phyloP scores from a whole-genome alignment of 2,113 vertebrate species.

The Zapornia atra region DNA sequence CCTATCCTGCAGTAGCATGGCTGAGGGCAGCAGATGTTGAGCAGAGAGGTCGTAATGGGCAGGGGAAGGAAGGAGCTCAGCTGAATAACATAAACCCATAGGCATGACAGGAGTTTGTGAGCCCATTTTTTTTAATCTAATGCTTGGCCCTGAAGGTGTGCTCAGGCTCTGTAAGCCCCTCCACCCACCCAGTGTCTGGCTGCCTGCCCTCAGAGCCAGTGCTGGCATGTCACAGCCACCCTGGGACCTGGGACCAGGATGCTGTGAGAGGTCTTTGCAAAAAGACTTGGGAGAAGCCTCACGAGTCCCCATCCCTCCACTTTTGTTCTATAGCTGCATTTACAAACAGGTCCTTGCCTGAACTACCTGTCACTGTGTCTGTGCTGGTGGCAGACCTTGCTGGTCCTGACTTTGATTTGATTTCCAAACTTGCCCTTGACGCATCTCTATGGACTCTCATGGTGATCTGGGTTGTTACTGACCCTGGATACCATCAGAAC shows the following conservation, averaged over 20 bases:
- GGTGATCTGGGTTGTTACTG: not conserved
- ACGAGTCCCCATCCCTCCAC: not conserved
- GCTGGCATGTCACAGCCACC: not conserved
- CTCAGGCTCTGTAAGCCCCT: not conserved
- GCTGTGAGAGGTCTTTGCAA: not conserved
- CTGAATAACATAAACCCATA: not conserved
- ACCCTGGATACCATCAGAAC: not conserved
- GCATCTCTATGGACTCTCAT: not conserved
- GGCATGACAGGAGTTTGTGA: not conserved
- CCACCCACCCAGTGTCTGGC: not conserved
- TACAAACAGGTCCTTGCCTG: not conserved
- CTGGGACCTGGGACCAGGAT: not conserved
- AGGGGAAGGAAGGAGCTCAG: not conserved
- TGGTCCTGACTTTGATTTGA: not conserved
- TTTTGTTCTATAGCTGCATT: not conserved
- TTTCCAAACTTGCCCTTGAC: not conserved
- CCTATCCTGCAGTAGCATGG: not conserved
- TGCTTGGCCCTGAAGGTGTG: not conserved
- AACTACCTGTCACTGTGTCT: not conserved
- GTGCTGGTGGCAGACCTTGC: fast-evolving
- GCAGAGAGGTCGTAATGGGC: fast-evolving
- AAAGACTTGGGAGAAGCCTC: not conserved
- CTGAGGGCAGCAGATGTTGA: not conserved
- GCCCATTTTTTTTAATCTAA: not conserved
- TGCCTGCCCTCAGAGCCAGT: not conserved